Evolutionary conservation across 2,113 vertebrate genomes (phyloP).

Genomic region (Siniperca knerii): DNA sequence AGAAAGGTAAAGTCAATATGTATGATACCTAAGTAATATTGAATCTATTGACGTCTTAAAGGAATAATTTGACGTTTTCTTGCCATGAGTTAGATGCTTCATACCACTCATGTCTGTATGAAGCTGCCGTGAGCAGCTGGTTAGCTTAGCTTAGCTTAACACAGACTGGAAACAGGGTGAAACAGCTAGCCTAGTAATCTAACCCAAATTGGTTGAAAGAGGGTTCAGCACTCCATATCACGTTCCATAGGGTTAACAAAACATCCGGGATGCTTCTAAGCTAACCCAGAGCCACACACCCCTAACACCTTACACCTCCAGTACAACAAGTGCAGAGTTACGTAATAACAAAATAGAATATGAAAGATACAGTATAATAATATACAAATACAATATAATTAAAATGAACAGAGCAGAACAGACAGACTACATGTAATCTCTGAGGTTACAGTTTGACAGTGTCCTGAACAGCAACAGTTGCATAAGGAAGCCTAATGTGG

Average conservation of each 20-base stretch:
- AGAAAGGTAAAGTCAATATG: background rate
- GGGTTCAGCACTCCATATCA: background rate
- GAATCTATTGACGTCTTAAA: background rate
- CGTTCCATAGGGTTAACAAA: background rate
- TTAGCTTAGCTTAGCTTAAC: background rate
- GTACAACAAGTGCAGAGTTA: constrained; percentile 10
- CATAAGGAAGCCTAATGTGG: background rate
- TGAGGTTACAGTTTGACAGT: constrained; percentile 9
- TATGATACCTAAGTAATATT: background rate
- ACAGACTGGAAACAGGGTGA: background rate
- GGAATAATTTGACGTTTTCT: background rate
- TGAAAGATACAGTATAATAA: background rate
- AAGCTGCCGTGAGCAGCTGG: no score
- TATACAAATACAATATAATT: background rate
- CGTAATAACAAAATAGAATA: background rate
- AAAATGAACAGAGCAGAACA: constrained; percentile 18
- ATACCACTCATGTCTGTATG: no score
- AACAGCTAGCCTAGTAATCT: background rate
- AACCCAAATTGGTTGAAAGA: background rate
- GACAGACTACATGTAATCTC: background rate
- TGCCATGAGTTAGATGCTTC: no score
- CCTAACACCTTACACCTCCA: background rate
- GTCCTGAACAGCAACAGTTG: background rate
- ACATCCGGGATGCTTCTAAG: background rate
- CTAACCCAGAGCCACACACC: background rate